These are phyloP conservation scores for Champsocephalus esox DNA, from an alignment of 2,797 vertebrate species.

Conservation along the genomic window DNA sequence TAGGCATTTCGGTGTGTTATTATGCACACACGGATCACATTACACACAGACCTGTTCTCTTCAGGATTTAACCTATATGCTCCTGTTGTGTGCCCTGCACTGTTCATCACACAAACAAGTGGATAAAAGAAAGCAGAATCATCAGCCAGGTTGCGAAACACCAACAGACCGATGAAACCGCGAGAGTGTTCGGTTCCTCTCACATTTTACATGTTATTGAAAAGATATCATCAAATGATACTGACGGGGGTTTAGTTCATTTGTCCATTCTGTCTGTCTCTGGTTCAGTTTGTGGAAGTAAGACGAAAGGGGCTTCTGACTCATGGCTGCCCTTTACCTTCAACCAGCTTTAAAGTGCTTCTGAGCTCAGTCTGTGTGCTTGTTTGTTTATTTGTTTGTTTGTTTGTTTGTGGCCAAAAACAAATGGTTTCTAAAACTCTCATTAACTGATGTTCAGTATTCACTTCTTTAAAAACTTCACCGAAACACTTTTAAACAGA, in stretches of 20 bases:
- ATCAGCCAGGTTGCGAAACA: conserved; percentile 49
- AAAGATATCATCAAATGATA: neutral
- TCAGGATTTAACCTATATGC: neutral
- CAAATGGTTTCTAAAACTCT: too few relatives aligned
- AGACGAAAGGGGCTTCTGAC: conserved; percentile 12
- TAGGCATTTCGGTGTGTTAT: neutral
- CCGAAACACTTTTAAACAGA: too few relatives aligned
- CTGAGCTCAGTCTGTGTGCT: neutral
- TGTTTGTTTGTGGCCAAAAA: neutral
- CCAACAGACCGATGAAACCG: conserved; percentile 40
- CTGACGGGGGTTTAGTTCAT: neutral
- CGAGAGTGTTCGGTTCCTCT: conserved; percentile 55
- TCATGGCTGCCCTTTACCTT: neutral
- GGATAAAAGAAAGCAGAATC: conserved; percentile 13
- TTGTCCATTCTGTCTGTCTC: neutral
- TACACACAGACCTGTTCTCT: neutral
- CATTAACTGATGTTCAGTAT: too few relatives aligned
- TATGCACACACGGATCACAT: neutral
- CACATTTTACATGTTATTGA: neutral
- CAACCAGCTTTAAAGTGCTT: neutral
- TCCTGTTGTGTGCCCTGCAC: neutral
- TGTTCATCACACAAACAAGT: neutral
- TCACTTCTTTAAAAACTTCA: too few relatives aligned
- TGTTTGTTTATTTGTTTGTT: neutral
- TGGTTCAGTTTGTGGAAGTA: neutral